phyloP scores from a whole-genome alignment of 2,888 invertebrate genomes.

The Drosophila peninsularis region DNA sequence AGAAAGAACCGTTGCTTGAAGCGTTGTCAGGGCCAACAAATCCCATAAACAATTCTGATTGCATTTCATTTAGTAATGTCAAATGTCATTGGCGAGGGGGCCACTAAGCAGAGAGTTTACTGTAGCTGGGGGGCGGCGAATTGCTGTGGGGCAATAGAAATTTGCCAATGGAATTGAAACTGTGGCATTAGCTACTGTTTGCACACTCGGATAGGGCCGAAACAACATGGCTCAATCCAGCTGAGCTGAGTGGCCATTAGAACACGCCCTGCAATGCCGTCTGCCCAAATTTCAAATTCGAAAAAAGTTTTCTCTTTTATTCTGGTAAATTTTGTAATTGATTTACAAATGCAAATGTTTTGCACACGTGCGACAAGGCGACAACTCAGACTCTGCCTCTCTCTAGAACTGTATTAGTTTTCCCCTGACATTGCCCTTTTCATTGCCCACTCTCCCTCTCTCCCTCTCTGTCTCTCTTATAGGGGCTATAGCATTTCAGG shows the following conservation, averaged over 20 bases:
- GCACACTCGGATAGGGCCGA: slow-evolving; percentile 20
- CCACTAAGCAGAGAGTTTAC: slow-evolving; percentile 24
- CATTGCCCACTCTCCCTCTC: too few species aligned
- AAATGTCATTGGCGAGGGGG: slow-evolving; percentile 20
- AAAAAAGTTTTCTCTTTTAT: slow-evolving; percentile 6
- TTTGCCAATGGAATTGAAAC: slow-evolving; percentile 11
- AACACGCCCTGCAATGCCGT: slow-evolving; percentile 17
- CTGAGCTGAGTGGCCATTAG: slow-evolving; percentile 23
- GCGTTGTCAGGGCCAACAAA: slow-evolving; percentile 28
- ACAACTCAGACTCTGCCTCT: background rate
- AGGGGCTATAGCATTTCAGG: slow-evolving; percentile 45
- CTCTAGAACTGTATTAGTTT: slow-evolving; percentile 21
- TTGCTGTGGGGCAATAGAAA: slow-evolving; percentile 21
- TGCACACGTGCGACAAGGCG: slow-evolving; percentile 22
- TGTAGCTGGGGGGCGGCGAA: background rate
- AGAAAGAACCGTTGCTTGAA: too few species aligned
- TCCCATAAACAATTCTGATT: slow-evolving; percentile 23
- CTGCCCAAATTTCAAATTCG: slow-evolving; percentile 5
- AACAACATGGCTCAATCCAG: slow-evolving; percentile 26
- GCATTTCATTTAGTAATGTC: slow-evolving; percentile 29
- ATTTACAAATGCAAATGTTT: slow-evolving; percentile 59
- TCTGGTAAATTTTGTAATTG: slow-evolving; percentile 50
- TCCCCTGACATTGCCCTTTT: slow-evolving; percentile 1
- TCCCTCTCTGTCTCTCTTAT: background rate
- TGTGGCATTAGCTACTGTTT: slow-evolving; percentile 53